These are phyloP conservation scores for Hippocampus kuda DNA, from an alignment of 2,797 vertebrate genomes.

Conservation along the genomic window DNA sequence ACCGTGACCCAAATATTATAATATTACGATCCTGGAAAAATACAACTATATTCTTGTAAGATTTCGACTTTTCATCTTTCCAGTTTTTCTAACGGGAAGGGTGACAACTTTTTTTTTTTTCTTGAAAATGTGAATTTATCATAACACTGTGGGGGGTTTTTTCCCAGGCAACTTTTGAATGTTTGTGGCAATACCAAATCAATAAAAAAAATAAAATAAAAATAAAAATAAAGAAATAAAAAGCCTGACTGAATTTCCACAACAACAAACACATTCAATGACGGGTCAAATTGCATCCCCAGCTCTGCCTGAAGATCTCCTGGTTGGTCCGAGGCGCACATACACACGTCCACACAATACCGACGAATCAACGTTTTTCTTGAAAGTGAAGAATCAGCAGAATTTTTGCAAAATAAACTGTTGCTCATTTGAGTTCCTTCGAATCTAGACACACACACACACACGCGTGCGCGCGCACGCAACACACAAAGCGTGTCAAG, in stretches of 20 bases:
- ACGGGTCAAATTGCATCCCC: slow-evolving; percentile 38
- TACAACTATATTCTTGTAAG: no score
- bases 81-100: no score
- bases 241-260: neutral
- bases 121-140: no score
- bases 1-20: no score
- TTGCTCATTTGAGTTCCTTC: slow-evolving; percentile 15
- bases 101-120: no score
- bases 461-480: no score
- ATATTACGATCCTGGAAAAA: no score
- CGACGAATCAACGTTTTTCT: neutral
- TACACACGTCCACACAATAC: neutral
- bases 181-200: no score
- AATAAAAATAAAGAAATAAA: neutral
- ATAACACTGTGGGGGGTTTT: no score
- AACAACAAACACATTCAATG: neutral
- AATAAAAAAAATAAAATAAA: no score
- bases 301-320: slow-evolving; percentile 61
- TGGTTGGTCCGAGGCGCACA: slow-evolving; percentile 13
- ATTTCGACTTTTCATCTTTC: no score
- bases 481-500: slow-evolving; percentile 39
- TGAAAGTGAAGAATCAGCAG: slow-evolving; percentile 5
- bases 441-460: slow-evolving; percentile 3
- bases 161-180: no score
- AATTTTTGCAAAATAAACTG: slow-evolving; percentile 14